Percentiles rank a stretch among this genome's conserved stretches.
Conservation (phyloP, 2,888 invertebrate genomes). For the Congeria kusceri region DNA sequence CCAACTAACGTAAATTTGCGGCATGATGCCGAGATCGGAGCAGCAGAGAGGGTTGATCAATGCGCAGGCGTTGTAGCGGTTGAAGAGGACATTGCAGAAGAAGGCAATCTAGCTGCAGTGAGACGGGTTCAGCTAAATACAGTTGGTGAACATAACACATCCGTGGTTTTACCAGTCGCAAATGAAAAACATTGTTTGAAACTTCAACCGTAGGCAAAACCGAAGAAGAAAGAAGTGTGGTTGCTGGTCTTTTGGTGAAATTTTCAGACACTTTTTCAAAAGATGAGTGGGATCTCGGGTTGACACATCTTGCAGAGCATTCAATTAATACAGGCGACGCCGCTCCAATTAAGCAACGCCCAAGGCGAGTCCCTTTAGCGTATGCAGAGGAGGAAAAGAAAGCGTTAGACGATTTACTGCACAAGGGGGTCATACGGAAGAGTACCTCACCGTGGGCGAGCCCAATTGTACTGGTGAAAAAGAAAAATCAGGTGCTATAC, state of each 20-base stretch:
- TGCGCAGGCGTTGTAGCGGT: not conserved
- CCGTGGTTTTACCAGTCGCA: not conserved
- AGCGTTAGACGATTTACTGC: conserved; percentile 37
- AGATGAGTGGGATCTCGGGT: conserved; percentile 44
- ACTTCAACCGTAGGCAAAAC: conserved; percentile 1
- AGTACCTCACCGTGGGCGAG: conserved; percentile 34
- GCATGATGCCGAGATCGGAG: conserved; percentile 12
- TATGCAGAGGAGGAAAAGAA: conserved; percentile 47
- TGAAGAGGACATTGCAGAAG: not conserved
- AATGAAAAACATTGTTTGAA: not conserved
- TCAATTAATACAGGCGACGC: conserved; percentile 41
- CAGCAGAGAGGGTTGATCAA: conserved; percentile 18
- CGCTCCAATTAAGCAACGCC: conserved; percentile 43
- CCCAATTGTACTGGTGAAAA: conserved; percentile 30
- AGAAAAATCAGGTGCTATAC: conserved; percentile 10
- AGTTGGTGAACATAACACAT: too few relatives aligned
- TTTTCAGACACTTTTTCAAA: conserved; percentile 41
- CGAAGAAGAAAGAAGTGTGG: conserved; percentile 7
- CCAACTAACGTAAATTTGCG: not conserved
- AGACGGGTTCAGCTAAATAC: not conserved
- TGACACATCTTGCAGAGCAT: conserved; percentile 41
- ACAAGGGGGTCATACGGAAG: conserved; percentile 28
- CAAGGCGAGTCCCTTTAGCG: conserved; percentile 45
- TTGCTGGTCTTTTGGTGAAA: conserved; percentile 20
- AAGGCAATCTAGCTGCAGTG: not conserved